Base-by-base conservation (phyloP, 2,797 vertebrate species). In the Poecilia gillii region DNA sequence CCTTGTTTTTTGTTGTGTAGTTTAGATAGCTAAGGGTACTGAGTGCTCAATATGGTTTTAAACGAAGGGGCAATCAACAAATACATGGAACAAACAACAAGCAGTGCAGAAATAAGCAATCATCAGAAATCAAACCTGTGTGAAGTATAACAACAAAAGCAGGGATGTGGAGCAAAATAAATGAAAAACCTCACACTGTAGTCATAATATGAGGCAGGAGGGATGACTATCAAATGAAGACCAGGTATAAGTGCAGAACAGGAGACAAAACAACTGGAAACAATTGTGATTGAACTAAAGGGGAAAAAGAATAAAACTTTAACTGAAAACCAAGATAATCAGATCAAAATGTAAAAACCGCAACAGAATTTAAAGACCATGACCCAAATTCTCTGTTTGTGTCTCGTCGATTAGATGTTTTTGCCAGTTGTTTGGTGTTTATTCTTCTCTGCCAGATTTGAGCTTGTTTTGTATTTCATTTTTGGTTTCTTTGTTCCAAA, bases 291-390 rank as follows among this genome's bases (percentile, higher is more conserved):
- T 14, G 13, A 33, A 64, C 31, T 64, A 33, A 33, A 64, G 59
- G 11, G 4, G 8, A 33, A 64, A 33, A 33, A 8, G 5, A 64
- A 13, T 18, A 64, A 39, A 64, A 36, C 62, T 36, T 64, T 64
- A 64, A 20, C 62, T 36, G 33, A 64, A 64, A 36, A 64, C 62
- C 9, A 68, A 41, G 64, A 68, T 68, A 68, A 68, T 68, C 20
- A 41, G 6, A 68, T 68, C 36, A 68, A 41, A 68, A 68, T 68
- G 36, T 25, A 68, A 36, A 25, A 68, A 41, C 18, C 64, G 25
- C 36, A 36, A 66, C 33, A 68, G 8, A 68, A 68, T 68, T 68
- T 68, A 41, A 41, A 68, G 64, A 41, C 64, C 9, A 68, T 25
- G 9, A 23, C 36, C 64, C 36, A 41, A 66, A 20, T 39, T 66